Base-by-base conservation (phyloP, 2,888 invertebrate species). In the Idaea straminata region DNA sequence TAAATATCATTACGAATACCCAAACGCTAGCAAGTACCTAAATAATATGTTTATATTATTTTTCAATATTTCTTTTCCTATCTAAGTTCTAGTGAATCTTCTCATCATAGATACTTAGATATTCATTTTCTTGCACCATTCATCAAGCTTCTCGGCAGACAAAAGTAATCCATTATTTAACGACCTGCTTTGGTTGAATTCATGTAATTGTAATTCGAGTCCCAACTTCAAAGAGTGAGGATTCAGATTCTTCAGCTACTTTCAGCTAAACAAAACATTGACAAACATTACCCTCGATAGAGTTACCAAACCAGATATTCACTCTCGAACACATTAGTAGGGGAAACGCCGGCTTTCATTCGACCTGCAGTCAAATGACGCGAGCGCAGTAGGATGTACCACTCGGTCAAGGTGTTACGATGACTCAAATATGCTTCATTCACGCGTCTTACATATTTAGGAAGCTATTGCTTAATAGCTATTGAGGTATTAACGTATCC, bases 361-460 rank as follows among this genome's bases (percentile, higher is more conserved):
- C 81, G 83, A 83, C 75, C 85, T 84, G 82, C 78, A 71, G 79
- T 79, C 71, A 75, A 81, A 84, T 88, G 91, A 88, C 86, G 88
- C 74, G 74, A 61, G 66, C 69, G 71, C 73, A 77, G 77, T 81
- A 87, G 87, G 86, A 86, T 83, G 77, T 78, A 77, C 74, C 74
- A 84, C 82, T 87, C 86, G 89, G 91, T 89, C 91, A 91, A 91
- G 89, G 89, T 81, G 78, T 73, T 69, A 73, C 70, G 65, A 67
- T 70, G 66, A 66, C 63, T 67, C 73, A 70, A 74, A 67, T 72
- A 76, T 72, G 69, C 63, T 64, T 67, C 70, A 68, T 65, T 66
- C 66, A 65, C 66, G 67, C 67, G 67, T 69, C 59, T 59, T 10
- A 34, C 10, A 15, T 47, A 47, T 47, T 59, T 34, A 59, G 34